These are phyloP conservation scores for Helleia helle DNA, from an alignment of 2,888 invertebrate species.

Conservation along the genomic window DNA sequence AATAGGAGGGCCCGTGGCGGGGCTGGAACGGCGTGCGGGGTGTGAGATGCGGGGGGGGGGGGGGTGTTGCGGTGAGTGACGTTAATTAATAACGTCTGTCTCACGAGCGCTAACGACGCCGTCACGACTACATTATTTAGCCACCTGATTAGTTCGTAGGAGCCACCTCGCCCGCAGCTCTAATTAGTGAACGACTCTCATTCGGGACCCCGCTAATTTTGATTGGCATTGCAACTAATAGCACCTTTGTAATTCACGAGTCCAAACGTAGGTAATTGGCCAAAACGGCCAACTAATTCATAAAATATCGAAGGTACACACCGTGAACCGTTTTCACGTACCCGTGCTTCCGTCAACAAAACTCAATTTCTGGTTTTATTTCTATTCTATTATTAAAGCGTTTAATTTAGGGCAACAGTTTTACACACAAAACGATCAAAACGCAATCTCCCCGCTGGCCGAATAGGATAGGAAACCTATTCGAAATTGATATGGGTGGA, in stretches of 20 bases:
- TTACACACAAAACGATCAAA: constrained; percentile 69
- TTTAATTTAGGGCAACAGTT: constrained; percentile 72
- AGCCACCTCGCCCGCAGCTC: constrained; percentile 47
- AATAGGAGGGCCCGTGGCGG: constrained; percentile 17
- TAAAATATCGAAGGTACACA: constrained; percentile 46
- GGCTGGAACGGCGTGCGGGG: constrained; percentile 20
- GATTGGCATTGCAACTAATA: constrained; percentile 67
- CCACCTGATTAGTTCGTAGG: constrained; percentile 69
- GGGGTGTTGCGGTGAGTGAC: constrained; percentile 45
- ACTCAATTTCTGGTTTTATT: constrained; percentile 44
- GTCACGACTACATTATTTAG: constrained; percentile 71
- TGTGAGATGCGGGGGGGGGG: constrained; percentile 18
- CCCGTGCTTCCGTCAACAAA: constrained; percentile 45
- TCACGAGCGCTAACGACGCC: constrained; percentile 65
- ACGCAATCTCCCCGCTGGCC: constrained; percentile 58
- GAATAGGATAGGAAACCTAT: constrained; percentile 71
- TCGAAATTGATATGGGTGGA: constrained; percentile 73
- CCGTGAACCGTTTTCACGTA: constrained; percentile 33
- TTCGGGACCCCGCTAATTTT: constrained; percentile 51
- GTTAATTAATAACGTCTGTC: constrained; percentile 72
- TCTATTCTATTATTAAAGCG: constrained; percentile 70
- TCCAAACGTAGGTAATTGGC: constrained; percentile 24
- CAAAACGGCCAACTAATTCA: constrained; percentile 36
- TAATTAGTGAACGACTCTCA: constrained; percentile 57
- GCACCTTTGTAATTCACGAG: constrained; percentile 56